Evolutionary conservation across 2,888 invertebrate genomes (phyloP), one percentile per base, ranked within the genome.

Genomic region (Aphidoletes aphidimyza): DNA sequence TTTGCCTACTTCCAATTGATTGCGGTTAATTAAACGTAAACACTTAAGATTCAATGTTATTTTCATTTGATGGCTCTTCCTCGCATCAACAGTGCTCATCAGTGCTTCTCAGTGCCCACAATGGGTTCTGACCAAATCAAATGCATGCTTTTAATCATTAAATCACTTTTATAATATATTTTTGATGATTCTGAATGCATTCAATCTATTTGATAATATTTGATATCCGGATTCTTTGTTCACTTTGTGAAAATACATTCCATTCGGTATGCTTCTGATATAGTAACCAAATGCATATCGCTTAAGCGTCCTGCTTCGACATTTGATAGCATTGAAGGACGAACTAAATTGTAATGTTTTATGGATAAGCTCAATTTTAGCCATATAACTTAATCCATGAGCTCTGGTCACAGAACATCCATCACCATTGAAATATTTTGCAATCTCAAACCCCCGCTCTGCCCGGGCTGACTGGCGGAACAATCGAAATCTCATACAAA

Each of bases 1-100:
- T 81, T 37, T 81, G 37, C 37, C 22, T 37, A 78, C 36, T 78
- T 78, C 36, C 78, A 78, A 37, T 37, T 37, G 81, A 81, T 37
- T 81, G 81, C 81, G 81, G 81, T 81, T 81, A 81, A 81, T 81
- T 81, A 81, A 81, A 81, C 39, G 81, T 81, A 81, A 81, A 81
- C 81, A 81, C 81, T 81, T n/a, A 37, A 37, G 37, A 37, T 37
- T 37, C 81, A 22, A 81, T 37, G 69, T 30, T 30, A 0, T 69
- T 30, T 14, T 14, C 30, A 69, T 69, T 69, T 69, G 69, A n/a
- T n/a, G 42, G 14, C 42, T 42, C 42, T 14, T 42, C 42, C 42
- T 6, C 42, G 8, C 42, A 42, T 14, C 8, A 6, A 42, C 54
- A n/a, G 54, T 54, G 6, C 5, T 8, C 22, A 3, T 54, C 22